A percentile compares a stretch with the other conserved stretches of the same genome.
Evolutionary conservation across 2,113 vertebrate species (phyloP).

Genomic region (Echinops telfairi): DNA sequence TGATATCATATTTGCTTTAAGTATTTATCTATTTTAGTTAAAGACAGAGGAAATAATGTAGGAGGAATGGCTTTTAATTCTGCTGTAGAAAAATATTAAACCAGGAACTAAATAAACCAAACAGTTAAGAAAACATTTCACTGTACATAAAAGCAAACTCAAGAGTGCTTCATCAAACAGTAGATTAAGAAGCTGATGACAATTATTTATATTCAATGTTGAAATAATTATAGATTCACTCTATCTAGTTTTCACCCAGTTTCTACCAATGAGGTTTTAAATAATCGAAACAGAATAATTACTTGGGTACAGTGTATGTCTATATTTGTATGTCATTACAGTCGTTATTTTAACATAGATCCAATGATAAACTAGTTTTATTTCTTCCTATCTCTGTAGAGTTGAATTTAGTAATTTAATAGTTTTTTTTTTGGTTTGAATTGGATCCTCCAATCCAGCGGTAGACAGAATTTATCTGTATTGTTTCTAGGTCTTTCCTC

Average conservation of each 20-base stretch:
- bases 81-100: not conserved
- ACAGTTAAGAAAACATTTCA: not conserved
- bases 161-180: not conserved
- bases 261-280: not conserved
- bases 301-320: not conserved
- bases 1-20: not conserved
- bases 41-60: not conserved
- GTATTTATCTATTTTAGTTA: not conserved
- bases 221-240: not conserved
- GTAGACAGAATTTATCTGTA: slow-evolving; percentile 22
- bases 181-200: too few species aligned
- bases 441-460: not conserved
- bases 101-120: not conserved
- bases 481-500: slow-evolving; percentile 57
- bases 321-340: not conserved
- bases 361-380: not conserved
- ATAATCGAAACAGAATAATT: not conserved
- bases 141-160: not conserved
- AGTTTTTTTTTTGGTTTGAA: not conserved
- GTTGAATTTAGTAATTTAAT: not conserved
- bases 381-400: not conserved
- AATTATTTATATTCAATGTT: not conserved
- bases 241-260: not conserved
- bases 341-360: not conserved
- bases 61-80: not conserved